phyloP scores from a whole-genome alignment of 2,797 vertebrate genomes.

The Scyliorhinus canicula region DNA sequence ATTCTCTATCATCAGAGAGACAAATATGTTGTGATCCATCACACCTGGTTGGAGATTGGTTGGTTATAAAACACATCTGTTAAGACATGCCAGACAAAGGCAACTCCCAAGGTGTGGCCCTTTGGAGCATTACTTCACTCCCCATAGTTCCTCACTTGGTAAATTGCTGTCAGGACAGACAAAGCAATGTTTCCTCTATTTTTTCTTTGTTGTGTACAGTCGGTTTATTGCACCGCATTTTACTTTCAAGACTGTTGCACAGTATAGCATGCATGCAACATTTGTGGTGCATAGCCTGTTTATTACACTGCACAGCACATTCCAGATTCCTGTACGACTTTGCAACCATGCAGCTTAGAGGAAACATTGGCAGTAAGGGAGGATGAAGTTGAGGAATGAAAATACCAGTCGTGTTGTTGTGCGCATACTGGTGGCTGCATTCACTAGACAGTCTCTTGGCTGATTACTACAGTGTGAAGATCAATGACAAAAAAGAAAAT shows the following conservation, averaged over 20 bases:
- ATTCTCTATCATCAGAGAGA: neutral
- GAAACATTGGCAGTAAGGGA: neutral
- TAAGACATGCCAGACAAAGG: neutral
- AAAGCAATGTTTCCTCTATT: neutral
- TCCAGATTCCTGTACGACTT: neutral
- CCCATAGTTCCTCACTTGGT: neutral
- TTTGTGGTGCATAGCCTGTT: neutral
- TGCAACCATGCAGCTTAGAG: too few species aligned
- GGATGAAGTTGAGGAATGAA: neutral
- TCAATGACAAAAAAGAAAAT: neutral
- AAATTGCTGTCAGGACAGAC: neutral
- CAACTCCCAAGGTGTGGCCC: neutral
- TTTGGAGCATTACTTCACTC: neutral
- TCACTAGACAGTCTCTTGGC: neutral
- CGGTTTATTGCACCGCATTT: neutral
- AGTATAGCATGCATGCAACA: neutral
- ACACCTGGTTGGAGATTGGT: neutral
- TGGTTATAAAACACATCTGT: neutral
- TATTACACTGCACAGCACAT: neutral
- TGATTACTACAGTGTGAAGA: neutral
- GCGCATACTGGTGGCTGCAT: neutral
- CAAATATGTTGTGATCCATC: neutral
- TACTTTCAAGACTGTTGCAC: neutral
- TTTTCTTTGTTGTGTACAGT: neutral
- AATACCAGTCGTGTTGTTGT: neutral